Evolutionary conservation across 2,888 invertebrate genomes (phyloP), one percentile per base, ranked within the genome.

Genomic region (Brachynemurus nebulosus): DNA sequence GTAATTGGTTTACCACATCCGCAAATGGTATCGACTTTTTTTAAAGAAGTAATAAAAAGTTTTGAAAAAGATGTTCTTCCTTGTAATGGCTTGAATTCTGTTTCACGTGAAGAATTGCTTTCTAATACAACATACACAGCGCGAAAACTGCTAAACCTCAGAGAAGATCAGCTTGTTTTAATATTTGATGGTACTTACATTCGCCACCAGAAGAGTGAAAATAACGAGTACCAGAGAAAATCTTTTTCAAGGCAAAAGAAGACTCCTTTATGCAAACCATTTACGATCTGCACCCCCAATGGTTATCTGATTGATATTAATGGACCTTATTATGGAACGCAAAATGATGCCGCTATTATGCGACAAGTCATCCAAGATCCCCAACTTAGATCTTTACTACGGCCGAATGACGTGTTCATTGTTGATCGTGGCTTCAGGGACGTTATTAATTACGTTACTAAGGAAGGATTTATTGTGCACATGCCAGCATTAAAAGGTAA

Each of bases 351-450:
- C 5, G 4, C 3, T n/a, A 37, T 37, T 11, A 8, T 37, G 17
- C 14, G 18, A 37, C 3, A 8, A 6, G 8, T 14, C 4, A 6
- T 37, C 5, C 4, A 18, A 17, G 37, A 37, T 14, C 9, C 33
- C 4, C n/a, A 8, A 6, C 16, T 14, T 4, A 37, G 7, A 5
- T 8, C 33, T 37, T n/a, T 51, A 25, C 23, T 54, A 17, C 35
- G 50, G 45, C 34, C 21, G 18, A 51, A 46, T 8, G 53, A 56
- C 21, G 38, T 48, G 18, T 51, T 44, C 36, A 46, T 56, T 12
- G 38, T 55, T 7, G 52, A 56, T 49, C 44, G 53, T 18, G 55
- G 55, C 4, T 55, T 55, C 34, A 42, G 53, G 12, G 56, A 54
- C 37, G 51, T 52, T 8, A 30, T 44, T 19, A 12, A 17, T 3